Conservation (phyloP, 2,113 vertebrate genomes). For the Sander lucioperca region DNA sequence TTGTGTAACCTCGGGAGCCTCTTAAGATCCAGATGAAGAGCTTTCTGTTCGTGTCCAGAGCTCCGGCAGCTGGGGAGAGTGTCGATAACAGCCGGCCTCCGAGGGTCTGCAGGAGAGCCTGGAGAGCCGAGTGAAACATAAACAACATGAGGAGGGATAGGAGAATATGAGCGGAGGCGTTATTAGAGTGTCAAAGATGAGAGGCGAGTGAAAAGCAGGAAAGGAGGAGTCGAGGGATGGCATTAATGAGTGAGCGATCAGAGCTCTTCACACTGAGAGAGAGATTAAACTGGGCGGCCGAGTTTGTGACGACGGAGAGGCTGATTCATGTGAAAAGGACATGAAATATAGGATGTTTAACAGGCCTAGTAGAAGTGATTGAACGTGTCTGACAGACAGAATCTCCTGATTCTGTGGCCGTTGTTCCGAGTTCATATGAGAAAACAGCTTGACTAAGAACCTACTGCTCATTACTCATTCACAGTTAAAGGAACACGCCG, state of each 20-base stretch:
- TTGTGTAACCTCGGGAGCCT: background rate
- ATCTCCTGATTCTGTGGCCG: no score
- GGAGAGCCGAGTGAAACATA: background rate
- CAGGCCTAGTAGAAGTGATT: no score
- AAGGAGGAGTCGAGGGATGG: conserved; percentile 5
- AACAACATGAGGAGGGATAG: background rate
- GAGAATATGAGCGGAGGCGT: background rate
- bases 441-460: no score
- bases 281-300: no score
- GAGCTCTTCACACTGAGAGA: no score
- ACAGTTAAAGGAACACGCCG: no score
- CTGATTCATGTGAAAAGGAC: no score
- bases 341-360: no score
- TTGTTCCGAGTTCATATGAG: no score
- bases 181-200: background rate
- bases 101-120: background rate
- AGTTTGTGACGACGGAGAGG: no score
- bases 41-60: background rate
- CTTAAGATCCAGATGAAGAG: conserved; percentile 21
- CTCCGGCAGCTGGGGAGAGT: background rate
- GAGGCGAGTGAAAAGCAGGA: background rate
- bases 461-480: no score
- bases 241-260: background rate
- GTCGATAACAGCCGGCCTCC: background rate
- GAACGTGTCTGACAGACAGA: no score